These are phyloP conservation scores for Agapornis canus DNA, from an alignment of 2,797 vertebrate genomes.

Conservation along the genomic window DNA sequence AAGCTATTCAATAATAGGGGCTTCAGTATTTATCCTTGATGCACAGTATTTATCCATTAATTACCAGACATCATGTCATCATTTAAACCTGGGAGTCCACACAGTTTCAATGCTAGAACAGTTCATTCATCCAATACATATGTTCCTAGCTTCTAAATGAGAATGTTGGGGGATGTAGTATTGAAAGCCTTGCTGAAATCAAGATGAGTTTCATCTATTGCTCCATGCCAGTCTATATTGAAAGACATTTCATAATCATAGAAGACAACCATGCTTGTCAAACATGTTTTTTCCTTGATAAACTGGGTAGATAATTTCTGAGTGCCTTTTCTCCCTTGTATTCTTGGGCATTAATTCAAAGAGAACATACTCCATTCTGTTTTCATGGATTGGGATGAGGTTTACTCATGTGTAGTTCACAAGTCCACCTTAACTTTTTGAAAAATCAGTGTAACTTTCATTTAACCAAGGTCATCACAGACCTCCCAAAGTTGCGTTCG, in stretches of 20 bases:
- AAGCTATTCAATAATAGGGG: neutral
- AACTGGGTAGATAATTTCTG: neutral
- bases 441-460: neutral
- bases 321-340: accelerated
- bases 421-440: neutral
- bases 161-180: neutral
- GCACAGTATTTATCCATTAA: neutral
- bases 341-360: neutral
- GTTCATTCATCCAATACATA: neutral
- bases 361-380: neutral
- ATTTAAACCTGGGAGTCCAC: neutral
- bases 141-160: neutral
- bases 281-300: neutral
- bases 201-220: accelerated
- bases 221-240: neutral
- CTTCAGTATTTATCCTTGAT: neutral
- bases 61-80: neutral
- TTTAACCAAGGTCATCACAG: neutral
- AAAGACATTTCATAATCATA: neutral
- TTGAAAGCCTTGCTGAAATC: neutral
- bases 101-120: neutral
- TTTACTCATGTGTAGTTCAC: neutral
- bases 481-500: neutral
- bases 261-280: neutral
- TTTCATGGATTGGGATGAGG: neutral